Evolutionary conservation across 35 echinoderm and acorn worm species (phyloP), one percentile per base, ranked within the genome.

Genomic region (Diadema setosum): DNA sequence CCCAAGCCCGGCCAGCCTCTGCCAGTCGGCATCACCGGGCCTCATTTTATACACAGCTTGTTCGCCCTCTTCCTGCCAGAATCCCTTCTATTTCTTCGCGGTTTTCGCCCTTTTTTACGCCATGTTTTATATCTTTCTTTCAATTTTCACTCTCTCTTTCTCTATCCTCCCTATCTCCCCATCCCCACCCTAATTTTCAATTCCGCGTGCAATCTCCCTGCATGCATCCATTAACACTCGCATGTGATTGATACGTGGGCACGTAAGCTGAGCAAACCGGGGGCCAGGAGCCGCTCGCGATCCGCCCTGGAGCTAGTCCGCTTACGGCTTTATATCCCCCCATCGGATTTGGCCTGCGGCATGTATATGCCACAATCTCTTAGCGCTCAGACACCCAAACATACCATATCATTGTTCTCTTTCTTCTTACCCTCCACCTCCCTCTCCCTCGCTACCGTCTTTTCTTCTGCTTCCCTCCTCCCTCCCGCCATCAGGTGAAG

Each of bases 251-350:
- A 78, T 78, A 78, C 73, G 73, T 17, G 73, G 24, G 44, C 73
- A 78, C 40, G 73, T 78, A 78, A 78, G 73, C 73, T 78, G 73
- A 35, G 73, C 73, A 78, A 78, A 78, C 73, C 40, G n/a, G 3
- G n/a, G 40, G 73, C 37, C 39, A 43, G 73, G 25, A 23, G 14
- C 37, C 34, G 24, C 27, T 78, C 40, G 24, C 73, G 73, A 78
- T 78, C 73, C 73, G 73, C 73, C 73, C 73, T 41, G 73, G 73
- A 78, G 73, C 73, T 78, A 78, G 73, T 78, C 73, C 34, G 33
- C 73, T 78, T 78, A 78, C 73, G 35, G 73, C 40, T 78, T 41
- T 78, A 78, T 78, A 78, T 44, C 73, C 73, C 73, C 73, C 37
- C 73, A 78, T 78, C 73, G 73, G 73, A 78, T 78, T 78, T 78